Base-by-base conservation (phyloP, 2,113 vertebrate genomes). In the Callionymus lyra region DNA sequence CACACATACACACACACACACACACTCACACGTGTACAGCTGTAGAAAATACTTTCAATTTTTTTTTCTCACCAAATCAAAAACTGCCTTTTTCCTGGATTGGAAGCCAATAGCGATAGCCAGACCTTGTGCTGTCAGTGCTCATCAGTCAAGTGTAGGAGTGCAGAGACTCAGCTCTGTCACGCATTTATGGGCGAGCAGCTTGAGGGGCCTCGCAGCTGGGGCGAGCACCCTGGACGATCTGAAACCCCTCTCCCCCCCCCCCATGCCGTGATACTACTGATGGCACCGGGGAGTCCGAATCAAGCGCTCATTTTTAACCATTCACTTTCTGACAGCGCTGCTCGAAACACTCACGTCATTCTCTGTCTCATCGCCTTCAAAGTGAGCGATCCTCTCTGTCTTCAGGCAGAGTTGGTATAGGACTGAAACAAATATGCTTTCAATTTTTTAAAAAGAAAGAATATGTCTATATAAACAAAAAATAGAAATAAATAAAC, bases 41-140 rank as follows among this genome's bases (percentile, higher is more conserved):
- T 33, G 44, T 34, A 21, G 21, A 27, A n/a, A n/a, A 55, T 57
- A 39, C 52, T 65, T 52, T 70, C 46, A 6, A 61, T 72, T 65
- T 47, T 63, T 16, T 56, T 21, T 19, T 12, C 4, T 15, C 37
- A 10, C n/a, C 14, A 14, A 4, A 41, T 41, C 40, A 16, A 8
- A n/a, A 27, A 38, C 36, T 13, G 3, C 16, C 15, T 38, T 38
- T 16, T 38, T 37, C n/a, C n/a, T 27, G 21, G 21, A 27, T 8
- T 27, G 21, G 8, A 27, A 27, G n/a, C 36, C 36, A 13, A 10
- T 9, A 38, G 36, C 36, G 36, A 38, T 38, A 38, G 36, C 12
- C 36, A 38, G 36, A 38, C n/a, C 9, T 15, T 13, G 14, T 38
- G 36, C 36, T 38, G 36, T 38, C 36, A 38, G n/a, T 13, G 36